Conservation (phyloP, 2,888 invertebrate species). For the Drosophila pegasa region DNA sequence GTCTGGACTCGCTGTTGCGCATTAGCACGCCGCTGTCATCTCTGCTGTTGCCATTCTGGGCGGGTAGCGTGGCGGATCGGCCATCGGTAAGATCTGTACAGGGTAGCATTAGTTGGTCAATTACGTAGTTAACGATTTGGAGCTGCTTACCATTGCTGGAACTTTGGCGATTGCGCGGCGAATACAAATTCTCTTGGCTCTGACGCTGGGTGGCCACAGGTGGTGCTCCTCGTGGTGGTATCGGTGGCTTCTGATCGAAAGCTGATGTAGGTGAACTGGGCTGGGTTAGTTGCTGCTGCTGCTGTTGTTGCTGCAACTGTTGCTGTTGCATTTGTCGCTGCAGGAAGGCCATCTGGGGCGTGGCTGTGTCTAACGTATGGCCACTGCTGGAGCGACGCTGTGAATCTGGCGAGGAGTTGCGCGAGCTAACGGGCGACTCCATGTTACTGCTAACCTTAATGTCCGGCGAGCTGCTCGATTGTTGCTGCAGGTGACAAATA, state of each 20-base stretch:
- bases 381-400: conserved; percentile 83
- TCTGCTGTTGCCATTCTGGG: conserved; percentile 83
- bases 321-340: conserved; percentile 85
- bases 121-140: neutral
- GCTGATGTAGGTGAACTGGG: conserved; percentile 77
- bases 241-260: conserved; percentile 86
- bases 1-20: conserved; percentile 82
- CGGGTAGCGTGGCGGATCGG: conserved; percentile 79
- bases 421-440: conserved; percentile 86
- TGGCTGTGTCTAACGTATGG: conserved; percentile 83
- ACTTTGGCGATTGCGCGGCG: conserved; percentile 80
- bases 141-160: conserved; percentile 76
- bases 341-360: conserved; percentile 86
- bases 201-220: conserved; percentile 86
- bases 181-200: conserved; percentile 84
- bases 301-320: conserved; percentile 75
- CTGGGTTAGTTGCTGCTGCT: conserved; percentile 65
- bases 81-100: conserved; percentile 78
- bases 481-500: conserved; percentile 77
- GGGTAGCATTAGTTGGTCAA: neutral
- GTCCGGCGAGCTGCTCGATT: conserved; percentile 84
- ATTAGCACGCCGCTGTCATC: conserved; percentile 78
- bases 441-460: conserved; percentile 84
- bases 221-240: conserved; percentile 87
- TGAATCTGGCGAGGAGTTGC: conserved; percentile 86